A percentile compares a stretch with the other conserved stretches of the same genome.
phyloP scores from a whole-genome alignment of 2,113 vertebrate genomes.

The Philantomba maxwellii region DNA sequence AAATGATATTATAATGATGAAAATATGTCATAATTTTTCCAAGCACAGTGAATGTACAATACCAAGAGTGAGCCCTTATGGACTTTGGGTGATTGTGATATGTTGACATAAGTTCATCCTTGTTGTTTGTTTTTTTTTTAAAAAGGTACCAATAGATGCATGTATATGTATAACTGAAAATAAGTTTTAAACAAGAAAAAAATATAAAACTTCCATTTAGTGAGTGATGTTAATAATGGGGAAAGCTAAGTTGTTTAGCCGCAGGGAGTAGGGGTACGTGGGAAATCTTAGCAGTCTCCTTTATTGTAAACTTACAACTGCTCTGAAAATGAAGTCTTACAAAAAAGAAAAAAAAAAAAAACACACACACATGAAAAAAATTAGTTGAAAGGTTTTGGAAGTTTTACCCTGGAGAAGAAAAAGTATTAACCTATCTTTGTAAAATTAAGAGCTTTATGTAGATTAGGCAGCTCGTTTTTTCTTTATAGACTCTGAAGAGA shows the following conservation, averaged over 20 bases:
- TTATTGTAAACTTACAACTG: neutral
- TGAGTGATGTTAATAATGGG: neutral
- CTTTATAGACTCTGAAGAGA: neutral
- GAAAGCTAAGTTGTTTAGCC: rapidly evolving
- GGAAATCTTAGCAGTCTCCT: neutral
- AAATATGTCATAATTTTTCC: neutral
- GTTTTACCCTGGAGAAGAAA: neutral
- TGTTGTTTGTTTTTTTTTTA: neutral
- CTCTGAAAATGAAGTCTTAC: neutral
- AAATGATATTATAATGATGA: neutral
- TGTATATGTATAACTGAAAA: neutral
- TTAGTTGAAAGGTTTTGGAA: neutral
- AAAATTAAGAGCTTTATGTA: neutral
- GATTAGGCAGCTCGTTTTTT: neutral
- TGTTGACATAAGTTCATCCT: neutral
- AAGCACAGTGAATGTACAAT: neutral
- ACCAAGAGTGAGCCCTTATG: neutral
- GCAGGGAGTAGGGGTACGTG: neutral
- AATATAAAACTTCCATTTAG: neutral
- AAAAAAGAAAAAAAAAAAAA: neutral
- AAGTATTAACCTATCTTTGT: neutral
- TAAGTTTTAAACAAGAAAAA: neutral
- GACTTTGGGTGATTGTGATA: neutral
- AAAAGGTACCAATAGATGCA: neutral
- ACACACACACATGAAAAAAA: neutral